Conservation (phyloP, 2,888 invertebrate species). For the Hemistola chrysoprasaria region DNA sequence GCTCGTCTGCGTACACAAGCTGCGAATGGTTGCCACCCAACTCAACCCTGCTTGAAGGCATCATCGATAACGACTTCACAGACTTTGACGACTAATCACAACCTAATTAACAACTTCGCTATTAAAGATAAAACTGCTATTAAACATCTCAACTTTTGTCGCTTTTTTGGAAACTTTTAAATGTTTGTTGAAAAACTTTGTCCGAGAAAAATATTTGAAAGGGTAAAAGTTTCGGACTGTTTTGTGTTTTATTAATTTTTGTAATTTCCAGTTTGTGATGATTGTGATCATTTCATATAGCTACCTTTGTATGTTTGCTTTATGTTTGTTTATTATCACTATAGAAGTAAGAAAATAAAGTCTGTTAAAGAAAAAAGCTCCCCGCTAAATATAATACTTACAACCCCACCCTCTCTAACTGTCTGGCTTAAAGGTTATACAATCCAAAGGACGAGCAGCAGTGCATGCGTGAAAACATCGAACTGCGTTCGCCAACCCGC, state of each 20-base stretch:
- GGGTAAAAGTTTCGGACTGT: conserved; percentile 9
- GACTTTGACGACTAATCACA: conserved; percentile 33
- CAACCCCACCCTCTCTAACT: no score
- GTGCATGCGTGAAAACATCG: no score
- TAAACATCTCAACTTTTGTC: conserved; percentile 28
- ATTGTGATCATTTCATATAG: no score
- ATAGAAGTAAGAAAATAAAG: no score
- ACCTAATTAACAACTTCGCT: conserved; percentile 33
- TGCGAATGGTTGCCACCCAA: conserved; percentile 84
- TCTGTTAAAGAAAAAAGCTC: no score
- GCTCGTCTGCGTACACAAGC: conserved; percentile 57
- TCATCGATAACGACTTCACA: conserved; percentile 40
- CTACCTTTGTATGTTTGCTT: no score
- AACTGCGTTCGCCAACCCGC: no score
- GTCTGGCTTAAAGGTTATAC: no score
- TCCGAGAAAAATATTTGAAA: conserved; percentile 10
- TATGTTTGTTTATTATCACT: no score
- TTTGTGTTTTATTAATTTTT: conserved; percentile 15
- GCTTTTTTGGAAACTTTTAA: conserved; percentile 14
- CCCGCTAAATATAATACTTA: no score
- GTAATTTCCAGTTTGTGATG: background rate
- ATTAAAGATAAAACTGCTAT: conserved; percentile 31
- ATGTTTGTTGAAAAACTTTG: conserved; percentile 15
- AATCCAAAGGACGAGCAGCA: no score
- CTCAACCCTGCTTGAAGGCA: conserved; percentile 69